These are phyloP conservation scores for Picus viridis DNA, from an alignment of 2,797 vertebrate genomes.

Conservation along the genomic window DNA sequence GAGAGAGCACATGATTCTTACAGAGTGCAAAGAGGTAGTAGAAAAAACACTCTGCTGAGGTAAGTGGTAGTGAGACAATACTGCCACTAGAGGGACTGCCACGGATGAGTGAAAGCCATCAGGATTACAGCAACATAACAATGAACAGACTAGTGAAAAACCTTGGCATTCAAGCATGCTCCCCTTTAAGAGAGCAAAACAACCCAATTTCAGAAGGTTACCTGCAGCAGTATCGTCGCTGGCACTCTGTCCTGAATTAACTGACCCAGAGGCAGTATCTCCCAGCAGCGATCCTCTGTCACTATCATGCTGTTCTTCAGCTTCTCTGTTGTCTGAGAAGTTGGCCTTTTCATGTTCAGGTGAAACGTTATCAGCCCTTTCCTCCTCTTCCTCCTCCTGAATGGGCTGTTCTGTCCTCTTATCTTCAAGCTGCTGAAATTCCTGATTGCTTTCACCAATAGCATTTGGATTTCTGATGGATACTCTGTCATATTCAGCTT, in stretches of 20 bases:
- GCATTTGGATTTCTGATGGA: not conserved
- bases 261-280: not conserved
- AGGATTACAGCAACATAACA: not conserved
- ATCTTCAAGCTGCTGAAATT: conserved; percentile 20
- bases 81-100: conserved; percentile 3
- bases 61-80: not conserved
- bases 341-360: not conserved
- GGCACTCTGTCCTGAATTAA: not conserved
- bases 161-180: not conserved
- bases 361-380: not conserved
- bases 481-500: not conserved
- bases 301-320: not conserved
- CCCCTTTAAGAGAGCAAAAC: not conserved
- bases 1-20: not conserved
- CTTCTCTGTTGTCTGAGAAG: not conserved
- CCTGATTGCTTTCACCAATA: not conserved
- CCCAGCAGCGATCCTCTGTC: not conserved
- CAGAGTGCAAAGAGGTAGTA: not conserved
- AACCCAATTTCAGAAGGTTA: conserved; percentile 46
- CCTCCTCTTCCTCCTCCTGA: not conserved
- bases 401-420: not conserved
- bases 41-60: not conserved
- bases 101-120: not conserved
- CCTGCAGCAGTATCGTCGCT: conserved; percentile 56
- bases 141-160: not conserved